phyloP scores from a whole-genome alignment of 1,140 invertebrate species.

The Tenebrio molitor region DNA sequence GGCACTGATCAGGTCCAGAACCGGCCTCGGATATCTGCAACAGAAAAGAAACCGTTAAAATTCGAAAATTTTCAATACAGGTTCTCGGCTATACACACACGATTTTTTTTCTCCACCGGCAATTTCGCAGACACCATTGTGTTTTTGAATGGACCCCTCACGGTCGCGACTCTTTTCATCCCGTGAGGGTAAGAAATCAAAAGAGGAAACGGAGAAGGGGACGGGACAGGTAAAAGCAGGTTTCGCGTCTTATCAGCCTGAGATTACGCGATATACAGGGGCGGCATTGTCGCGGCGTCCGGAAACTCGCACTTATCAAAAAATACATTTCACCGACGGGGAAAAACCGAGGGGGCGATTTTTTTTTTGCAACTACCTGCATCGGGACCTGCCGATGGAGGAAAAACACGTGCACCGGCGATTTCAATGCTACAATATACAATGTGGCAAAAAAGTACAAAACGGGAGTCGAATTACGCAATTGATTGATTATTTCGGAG shows the following conservation, averaged over 20 bases:
- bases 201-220: constrained; percentile 31
- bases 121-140: constrained; percentile 62
- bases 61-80: constrained; percentile 24
- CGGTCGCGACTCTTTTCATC: constrained; percentile 34
- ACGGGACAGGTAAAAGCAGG: constrained; percentile 35
- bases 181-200: constrained; percentile 39
- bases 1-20: constrained; percentile 59
- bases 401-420: neutral
- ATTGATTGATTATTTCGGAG: too few species aligned
- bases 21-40: constrained; percentile 61
- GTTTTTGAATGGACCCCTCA: constrained; percentile 40
- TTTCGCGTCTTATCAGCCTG: constrained; percentile 16
- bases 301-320: constrained; percentile 23
- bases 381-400: neutral
- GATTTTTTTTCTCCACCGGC: constrained; percentile 22
- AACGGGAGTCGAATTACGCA: neutral
- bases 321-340: neutral
- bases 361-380: too few species aligned
- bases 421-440: constrained; percentile 23
- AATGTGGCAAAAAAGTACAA: neutral
- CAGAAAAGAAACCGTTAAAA: constrained; percentile 54
- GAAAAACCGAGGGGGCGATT: too few species aligned
- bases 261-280: constrained; percentile 1
- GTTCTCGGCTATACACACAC: constrained; percentile 13
- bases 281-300: neutral